phyloP scores from a whole-genome alignment of 2,888 invertebrate species.

The Caenorhabditis zanzibari region DNA sequence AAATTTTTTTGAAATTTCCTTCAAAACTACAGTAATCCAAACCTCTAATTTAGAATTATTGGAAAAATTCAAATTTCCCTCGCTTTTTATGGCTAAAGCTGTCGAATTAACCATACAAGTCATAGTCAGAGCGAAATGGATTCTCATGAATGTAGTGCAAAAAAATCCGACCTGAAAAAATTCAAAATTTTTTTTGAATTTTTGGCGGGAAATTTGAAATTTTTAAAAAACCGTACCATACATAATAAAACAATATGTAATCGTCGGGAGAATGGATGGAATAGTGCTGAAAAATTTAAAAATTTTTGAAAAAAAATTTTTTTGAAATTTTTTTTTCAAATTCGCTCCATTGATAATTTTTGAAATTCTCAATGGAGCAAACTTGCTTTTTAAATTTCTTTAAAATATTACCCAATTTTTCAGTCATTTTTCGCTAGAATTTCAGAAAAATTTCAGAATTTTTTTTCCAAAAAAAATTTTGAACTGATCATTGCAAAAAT shows the following conservation, averaged over 20 bases:
- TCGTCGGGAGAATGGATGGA: slow-evolving; percentile 64
- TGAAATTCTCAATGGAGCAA: too few relatives aligned
- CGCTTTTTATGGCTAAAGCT: slow-evolving; percentile 53
- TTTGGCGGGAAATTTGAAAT: neutral
- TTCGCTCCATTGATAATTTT: too few relatives aligned
- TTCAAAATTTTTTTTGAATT: neutral
- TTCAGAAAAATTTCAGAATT: neutral
- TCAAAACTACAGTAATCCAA: neutral
- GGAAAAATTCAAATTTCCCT: slow-evolving; percentile 13
- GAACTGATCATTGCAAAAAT: too few relatives aligned
- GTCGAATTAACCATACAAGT: slow-evolving; percentile 72
- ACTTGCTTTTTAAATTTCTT: too few relatives aligned
- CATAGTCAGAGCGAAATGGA: slow-evolving; percentile 67
- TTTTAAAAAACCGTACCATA: slow-evolving; percentile 23
- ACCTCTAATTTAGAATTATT: slow-evolving; percentile 11
- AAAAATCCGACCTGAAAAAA: slow-evolving; percentile 57
- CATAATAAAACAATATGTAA: slow-evolving; percentile 65
- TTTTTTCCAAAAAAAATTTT: too few relatives aligned
- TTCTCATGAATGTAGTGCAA: slow-evolving; percentile 66
- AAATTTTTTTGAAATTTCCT: slow-evolving; percentile 8
- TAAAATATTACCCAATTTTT: neutral
- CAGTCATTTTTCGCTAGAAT: neutral
- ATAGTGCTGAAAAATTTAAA: slow-evolving; percentile 57
- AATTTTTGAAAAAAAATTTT: neutral
- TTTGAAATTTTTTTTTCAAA: neutral